Conservation (phyloP, 2,888 invertebrate species). For the Ochropacha duplaris region DNA sequence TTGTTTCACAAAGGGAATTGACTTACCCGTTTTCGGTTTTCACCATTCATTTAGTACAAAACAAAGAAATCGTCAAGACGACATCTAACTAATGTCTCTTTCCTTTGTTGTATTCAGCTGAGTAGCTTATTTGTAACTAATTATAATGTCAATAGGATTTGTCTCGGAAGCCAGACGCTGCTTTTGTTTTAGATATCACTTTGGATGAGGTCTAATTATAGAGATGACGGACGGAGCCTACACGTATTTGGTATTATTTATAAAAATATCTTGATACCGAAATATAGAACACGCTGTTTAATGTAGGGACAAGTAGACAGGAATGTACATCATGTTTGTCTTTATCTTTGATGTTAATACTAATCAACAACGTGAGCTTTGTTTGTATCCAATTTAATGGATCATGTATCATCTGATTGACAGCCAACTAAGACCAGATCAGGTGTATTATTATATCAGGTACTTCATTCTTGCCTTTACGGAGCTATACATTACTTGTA, state of each 20-base stretch:
- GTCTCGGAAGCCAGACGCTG: constrained; percentile 12
- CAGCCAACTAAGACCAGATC: too few relatives aligned
- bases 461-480: too few relatives aligned
- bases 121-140: constrained; percentile 26
- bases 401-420: too few relatives aligned
- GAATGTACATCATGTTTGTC: too few relatives aligned
- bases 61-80: constrained; percentile 16
- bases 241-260: not conserved
- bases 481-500: too few relatives aligned
- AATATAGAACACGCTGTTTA: too few relatives aligned
- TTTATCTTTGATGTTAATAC: too few relatives aligned
- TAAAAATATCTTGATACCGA: not conserved
- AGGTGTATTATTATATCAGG: too few relatives aligned
- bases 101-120: constrained; percentile 15
- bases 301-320: not conserved
- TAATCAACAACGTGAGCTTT: too few relatives aligned
- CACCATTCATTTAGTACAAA: not conserved
- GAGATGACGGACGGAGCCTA: not conserved
- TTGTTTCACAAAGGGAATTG: not conserved
- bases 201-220: not conserved
- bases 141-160: constrained; percentile 23
- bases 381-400: too few relatives aligned
- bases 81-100: constrained; percentile 15
- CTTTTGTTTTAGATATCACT: not conserved
- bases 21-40: not conserved